Evolutionary conservation across 2,113 vertebrate species (phyloP), one percentile per base, ranked within the genome.

Genomic region (Aegotheles bennettii): DNA sequence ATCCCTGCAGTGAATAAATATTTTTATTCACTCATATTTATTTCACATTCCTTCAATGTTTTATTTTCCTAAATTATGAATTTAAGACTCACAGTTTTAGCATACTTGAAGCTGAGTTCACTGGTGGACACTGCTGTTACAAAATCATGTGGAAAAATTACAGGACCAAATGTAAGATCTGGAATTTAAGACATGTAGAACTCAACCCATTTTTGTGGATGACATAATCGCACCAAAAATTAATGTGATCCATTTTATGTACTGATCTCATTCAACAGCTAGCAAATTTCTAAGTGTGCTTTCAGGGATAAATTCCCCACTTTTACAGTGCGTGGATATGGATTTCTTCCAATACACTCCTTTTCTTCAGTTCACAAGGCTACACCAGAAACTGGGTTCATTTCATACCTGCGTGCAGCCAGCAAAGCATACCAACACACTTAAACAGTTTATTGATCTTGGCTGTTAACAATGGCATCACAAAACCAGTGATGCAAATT

Each of bases 381-480:
- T 95, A 92, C 80, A 51, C 50, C 75, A 80, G 83, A 76, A 43
- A 56, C 19, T 25, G 75, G 89, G 80, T 96, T 97, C 90, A 63
- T 95, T 96, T 96, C 92, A 89, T 89, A 77, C 60, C n/a, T 61
- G 69, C 31, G 9, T 75, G 79, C 83, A 93, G 96, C 96, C 95
- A 97, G 94, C 75, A 91, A 73, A 95, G 79, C 95, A 97, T 89
- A 86, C 90, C 83, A 28, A 95, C 94, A 87, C 93, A 94, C 91
- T 97, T 94, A 75, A 61, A 76, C 36, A 59, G 84, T 96, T 96
- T 97, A 97, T 97, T 97, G 95, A 95, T 79, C 75, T 92, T 98
- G 97, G 97, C 79, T 1, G 64, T 89, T 75, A 96, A 85, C 74
- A 94, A 63, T 1, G 2, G 64, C 87, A 92, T 94, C 86, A 78